Conservation (phyloP, 53 echinoderm and acorn worm species). For the Holothuria leucospilota region DNA sequence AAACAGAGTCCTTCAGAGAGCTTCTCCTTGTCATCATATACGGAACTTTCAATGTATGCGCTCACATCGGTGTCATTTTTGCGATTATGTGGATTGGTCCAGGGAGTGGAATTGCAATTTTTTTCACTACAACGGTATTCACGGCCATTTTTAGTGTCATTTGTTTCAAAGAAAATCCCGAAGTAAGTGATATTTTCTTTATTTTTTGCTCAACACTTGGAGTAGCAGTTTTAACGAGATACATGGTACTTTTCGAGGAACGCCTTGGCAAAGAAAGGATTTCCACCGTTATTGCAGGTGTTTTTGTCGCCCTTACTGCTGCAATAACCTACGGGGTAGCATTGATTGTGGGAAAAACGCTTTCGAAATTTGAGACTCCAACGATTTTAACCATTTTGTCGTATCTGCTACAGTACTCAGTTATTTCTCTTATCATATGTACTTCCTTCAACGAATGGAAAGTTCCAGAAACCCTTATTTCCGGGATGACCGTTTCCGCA, state of each 20-base stretch:
- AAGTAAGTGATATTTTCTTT: background rate
- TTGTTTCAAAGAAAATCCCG: background rate
- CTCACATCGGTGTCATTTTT: background rate
- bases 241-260: background rate
- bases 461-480: background rate
- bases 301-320: background rate
- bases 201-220: background rate
- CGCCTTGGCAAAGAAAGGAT: too few relatives aligned
- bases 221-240: background rate
- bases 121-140: slow-evolving; percentile 2
- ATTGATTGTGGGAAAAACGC: background rate
- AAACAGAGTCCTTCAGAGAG: background rate
- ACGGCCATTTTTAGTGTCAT: background rate
- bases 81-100: slow-evolving; percentile 10
- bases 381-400: background rate
- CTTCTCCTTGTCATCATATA: background rate
- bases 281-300: too few relatives aligned
- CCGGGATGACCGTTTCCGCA: background rate
- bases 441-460: background rate
- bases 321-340: background rate
- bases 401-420: background rate
- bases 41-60: background rate
- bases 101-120: background rate
- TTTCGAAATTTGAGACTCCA: background rate
- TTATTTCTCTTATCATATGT: background rate